These are phyloP conservation scores for Meteorus colon DNA, from an alignment of 2,888 invertebrate species.

Conservation along the genomic window DNA sequence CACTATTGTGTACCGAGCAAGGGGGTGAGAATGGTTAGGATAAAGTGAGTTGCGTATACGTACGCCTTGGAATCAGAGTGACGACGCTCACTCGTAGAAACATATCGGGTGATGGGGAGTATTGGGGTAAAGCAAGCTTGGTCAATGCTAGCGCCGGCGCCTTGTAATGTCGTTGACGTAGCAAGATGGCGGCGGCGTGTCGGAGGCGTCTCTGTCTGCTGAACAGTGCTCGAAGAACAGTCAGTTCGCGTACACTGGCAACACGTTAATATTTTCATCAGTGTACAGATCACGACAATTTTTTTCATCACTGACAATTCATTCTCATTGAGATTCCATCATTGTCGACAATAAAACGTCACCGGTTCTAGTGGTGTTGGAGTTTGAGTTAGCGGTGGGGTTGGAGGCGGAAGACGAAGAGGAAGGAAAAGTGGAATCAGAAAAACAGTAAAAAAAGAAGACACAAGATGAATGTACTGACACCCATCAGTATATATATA, in stretches of 20 bases:
- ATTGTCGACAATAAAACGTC: background rate
- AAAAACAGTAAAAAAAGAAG: background rate
- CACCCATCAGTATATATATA: background rate
- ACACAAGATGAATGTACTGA: background rate
- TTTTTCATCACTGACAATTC: constrained; percentile 10
- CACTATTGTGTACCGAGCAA: background rate
- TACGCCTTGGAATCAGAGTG: background rate
- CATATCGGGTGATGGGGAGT: background rate
- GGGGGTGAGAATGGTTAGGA: background rate
- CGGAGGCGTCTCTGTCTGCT: constrained; percentile 71
- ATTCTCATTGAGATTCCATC: constrained; percentile 15
- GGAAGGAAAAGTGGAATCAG: background rate
- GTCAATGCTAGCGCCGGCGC: constrained; percentile 61
- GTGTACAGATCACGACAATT: background rate
- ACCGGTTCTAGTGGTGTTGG: background rate
- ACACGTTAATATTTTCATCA: constrained; percentile 46
- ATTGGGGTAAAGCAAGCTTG: background rate
- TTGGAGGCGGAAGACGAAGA: background rate
- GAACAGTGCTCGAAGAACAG: constrained; percentile 70
- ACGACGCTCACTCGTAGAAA: background rate
- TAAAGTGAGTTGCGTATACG: background rate
- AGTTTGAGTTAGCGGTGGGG: background rate
- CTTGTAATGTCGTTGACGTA: constrained; percentile 62
- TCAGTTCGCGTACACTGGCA: constrained; percentile 69
- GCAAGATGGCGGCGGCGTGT: constrained; percentile 70